Evolutionary conservation across 2,113 vertebrate species (phyloP).

Genomic region (Athene cunicularia): DNA sequence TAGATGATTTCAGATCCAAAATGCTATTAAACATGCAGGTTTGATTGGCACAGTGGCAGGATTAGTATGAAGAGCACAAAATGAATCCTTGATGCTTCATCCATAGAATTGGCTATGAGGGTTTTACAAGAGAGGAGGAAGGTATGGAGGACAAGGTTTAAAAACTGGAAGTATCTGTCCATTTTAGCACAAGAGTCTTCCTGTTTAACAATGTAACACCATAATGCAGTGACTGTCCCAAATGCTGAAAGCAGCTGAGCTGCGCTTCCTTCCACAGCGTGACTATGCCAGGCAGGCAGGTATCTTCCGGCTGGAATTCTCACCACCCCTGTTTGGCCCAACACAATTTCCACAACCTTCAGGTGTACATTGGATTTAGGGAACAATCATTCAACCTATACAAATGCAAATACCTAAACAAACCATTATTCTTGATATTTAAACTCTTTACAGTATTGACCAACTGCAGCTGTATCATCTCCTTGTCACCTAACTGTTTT

Average conservation of each 20-base stretch:
- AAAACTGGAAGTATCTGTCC: not conserved
- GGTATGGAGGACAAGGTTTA: not conserved
- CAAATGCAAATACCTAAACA: not conserved
- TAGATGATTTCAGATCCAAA: not conserved
- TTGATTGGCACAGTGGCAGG: not conserved
- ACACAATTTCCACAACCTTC: not conserved
- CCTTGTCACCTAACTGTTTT: not conserved
- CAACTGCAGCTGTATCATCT: not conserved
- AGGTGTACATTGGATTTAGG: not conserved
- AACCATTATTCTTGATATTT: not conserved
- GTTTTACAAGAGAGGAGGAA: not conserved
- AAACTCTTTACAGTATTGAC: not conserved
- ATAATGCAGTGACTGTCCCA: not conserved
- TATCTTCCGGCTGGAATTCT: not conserved
- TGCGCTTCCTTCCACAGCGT: rapidly evolving
- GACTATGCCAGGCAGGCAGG: rapidly evolving
- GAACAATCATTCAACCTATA: not conserved
- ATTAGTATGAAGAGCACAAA: not conserved
- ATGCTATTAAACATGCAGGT: not conserved
- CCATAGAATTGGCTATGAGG: not conserved
- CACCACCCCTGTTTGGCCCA: not conserved
- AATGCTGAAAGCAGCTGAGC: not conserved
- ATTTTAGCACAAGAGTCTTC: not conserved
- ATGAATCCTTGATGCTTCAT: not conserved
- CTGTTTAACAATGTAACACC: rapidly evolving